These are phyloP conservation scores for Agelastica alni DNA, from an alignment of 2,888 invertebrate species.

Conservation along the genomic window DNA sequence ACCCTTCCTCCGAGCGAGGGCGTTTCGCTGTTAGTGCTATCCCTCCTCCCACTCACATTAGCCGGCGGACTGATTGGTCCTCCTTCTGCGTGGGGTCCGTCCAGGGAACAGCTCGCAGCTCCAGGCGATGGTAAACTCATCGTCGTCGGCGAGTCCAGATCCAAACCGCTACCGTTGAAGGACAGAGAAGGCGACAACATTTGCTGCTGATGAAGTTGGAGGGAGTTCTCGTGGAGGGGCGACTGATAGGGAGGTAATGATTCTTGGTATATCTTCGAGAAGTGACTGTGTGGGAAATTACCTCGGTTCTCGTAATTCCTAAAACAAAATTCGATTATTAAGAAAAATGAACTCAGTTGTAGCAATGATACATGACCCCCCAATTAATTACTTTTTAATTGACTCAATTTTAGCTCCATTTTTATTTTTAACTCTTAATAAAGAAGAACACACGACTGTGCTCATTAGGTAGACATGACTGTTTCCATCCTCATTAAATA, in stretches of 20 bases:
- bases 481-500: no score
- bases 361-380: no score
- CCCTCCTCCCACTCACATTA: constrained; percentile 65
- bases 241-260: constrained; percentile 52
- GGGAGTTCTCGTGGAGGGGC: constrained; percentile 47
- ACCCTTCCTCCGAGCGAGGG: constrained; percentile 63
- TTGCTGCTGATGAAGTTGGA: constrained; percentile 69
- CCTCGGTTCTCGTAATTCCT: constrained; percentile 50
- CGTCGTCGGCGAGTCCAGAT: constrained; percentile 74
- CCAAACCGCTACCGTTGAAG: constrained; percentile 69
- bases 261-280: constrained; percentile 55
- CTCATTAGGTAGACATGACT: no score
- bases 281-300: constrained; percentile 49
- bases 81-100: constrained; percentile 64
- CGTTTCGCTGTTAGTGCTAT: constrained; percentile 49
- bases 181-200: constrained; percentile 60
- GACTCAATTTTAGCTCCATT: no score
- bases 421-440: no score
- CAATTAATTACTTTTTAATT: no score
- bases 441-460: no score
- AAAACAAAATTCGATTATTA: no score
- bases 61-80: constrained; percentile 69
- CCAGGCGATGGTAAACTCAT: constrained; percentile 83
- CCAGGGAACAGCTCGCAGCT: constrained; percentile 71
- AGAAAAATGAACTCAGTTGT: no score